phyloP scores from a whole-genome alignment of 2,797 vertebrate genomes.

The Rhinophrynus dorsalis region DNA sequence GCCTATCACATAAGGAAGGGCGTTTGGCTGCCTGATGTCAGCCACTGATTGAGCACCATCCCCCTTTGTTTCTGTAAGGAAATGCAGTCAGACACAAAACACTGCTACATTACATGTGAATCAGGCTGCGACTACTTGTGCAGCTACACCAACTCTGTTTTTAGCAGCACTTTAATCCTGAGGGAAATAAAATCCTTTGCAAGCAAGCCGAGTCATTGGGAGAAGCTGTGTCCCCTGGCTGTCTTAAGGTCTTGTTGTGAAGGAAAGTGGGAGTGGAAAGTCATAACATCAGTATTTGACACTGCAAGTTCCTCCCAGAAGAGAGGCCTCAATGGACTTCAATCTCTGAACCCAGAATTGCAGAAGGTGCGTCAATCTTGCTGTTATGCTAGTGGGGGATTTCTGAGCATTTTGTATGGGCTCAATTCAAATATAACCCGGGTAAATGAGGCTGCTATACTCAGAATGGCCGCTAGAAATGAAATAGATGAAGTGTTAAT shows the following conservation, averaged over 20 bases:
- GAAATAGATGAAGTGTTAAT: neutral
- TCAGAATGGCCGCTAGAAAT: neutral
- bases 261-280: conserved; percentile 10
- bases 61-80: neutral
- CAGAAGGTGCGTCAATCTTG: neutral
- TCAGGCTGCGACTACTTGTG: neutral
- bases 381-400: neutral
- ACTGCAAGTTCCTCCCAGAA: neutral
- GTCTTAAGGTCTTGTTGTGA: neutral
- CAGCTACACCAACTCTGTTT: too few relatives aligned
- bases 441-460: neutral
- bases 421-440: neutral
- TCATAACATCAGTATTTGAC: neutral
- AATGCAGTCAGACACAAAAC: neutral
- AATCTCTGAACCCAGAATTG: conserved; percentile 12
- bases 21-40: neutral
- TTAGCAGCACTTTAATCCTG: neutral
- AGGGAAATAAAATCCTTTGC: too few relatives aligned
- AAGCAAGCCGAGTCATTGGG: too few relatives aligned
- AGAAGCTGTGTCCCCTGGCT: neutral
- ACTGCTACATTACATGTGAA: neutral
- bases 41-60: neutral
- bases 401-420: neutral
- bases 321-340: conserved; percentile 6
- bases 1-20: conserved; percentile 26